Evolutionary conservation across 1,140 invertebrate genomes (phyloP).

Genomic region (Drosophila persimilis): DNA sequence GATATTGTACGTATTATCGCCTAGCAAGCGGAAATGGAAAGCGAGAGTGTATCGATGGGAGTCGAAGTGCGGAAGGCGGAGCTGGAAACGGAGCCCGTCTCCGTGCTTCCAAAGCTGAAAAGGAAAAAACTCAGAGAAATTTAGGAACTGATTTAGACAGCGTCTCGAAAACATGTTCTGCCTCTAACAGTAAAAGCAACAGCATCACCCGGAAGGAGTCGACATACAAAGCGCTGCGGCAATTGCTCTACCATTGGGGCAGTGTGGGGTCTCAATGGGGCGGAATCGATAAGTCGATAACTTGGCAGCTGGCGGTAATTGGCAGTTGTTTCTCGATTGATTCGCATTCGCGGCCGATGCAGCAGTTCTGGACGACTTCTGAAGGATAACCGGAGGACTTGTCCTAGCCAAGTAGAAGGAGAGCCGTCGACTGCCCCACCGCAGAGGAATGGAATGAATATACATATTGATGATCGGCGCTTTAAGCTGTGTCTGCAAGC

Average conservation of each 20-base stretch:
- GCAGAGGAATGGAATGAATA: no score
- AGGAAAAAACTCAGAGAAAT: slow-evolving; percentile 51
- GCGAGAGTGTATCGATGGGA: slow-evolving; percentile 11
- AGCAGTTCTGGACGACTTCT: no score
- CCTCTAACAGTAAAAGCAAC: not conserved
- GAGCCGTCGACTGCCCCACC: no score
- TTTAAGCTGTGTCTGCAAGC: no score
- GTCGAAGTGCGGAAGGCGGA: not conserved
- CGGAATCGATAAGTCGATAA: slow-evolving; percentile 9
- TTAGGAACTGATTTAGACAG: slow-evolving; percentile 69
- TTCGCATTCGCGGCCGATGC: slow-evolving; percentile 9
- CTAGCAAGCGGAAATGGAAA: slow-evolving; percentile 18
- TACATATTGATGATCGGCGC: no score
- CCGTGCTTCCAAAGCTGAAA: slow-evolving; percentile 31
- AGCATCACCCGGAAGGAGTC: slow-evolving; percentile 1
- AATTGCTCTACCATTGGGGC: no score
- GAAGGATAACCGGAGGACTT: no score
- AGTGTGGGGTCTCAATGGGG: no score
- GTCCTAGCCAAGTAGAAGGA: no score
- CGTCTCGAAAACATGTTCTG: slow-evolving; percentile 40
- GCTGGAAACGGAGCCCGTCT: not conserved
- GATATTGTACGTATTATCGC: no score
- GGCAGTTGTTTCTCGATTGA: slow-evolving; percentile 34
- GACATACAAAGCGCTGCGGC: no score
- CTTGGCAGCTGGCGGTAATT: slow-evolving; percentile 22